Conservation (phyloP, 2,113 vertebrate genomes). For the Varanus salvator region DNA sequence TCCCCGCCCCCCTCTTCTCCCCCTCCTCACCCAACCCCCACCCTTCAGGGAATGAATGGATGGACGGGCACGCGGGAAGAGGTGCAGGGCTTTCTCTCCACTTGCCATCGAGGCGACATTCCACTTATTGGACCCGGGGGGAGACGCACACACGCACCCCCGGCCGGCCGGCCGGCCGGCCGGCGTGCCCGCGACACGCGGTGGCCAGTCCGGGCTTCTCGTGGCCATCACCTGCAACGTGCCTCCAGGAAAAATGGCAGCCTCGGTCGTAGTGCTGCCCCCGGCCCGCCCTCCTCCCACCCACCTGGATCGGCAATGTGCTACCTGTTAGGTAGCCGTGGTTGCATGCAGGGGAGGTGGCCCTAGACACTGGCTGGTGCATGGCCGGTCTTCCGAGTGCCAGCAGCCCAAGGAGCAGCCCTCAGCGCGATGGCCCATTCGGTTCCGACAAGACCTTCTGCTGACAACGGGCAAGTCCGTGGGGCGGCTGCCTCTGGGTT, state of each 20-base stretch:
- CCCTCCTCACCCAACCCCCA: neutral
- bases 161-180: too few species aligned
- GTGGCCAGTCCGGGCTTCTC: neutral
- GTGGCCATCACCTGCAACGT: slow-evolving; percentile 64
- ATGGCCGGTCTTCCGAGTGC: slow-evolving; percentile 32
- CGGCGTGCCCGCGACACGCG: neutral
- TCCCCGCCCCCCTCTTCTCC: slow-evolving; percentile 51
- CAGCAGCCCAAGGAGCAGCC: slow-evolving; percentile 60
- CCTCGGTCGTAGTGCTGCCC: slow-evolving; percentile 29
- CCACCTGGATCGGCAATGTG: neutral
- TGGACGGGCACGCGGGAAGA: slow-evolving; percentile 14
- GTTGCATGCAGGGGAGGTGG: neutral
- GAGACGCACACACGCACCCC: slow-evolving; percentile 58
- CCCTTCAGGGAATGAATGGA: slow-evolving; percentile 53
- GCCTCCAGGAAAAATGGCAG: slow-evolving; percentile 77
- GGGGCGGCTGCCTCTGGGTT: slow-evolving; percentile 55
- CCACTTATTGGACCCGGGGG: slow-evolving; percentile 59
- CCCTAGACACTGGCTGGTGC: slow-evolving; percentile 37
- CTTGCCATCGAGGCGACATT: slow-evolving; percentile 54
- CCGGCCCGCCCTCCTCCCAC: neutral
- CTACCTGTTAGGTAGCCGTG: neutral
- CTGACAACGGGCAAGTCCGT: slow-evolving; percentile 65
- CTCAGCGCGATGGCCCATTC: slow-evolving; percentile 72
- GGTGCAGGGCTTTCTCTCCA: neutral
- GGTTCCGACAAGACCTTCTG: slow-evolving; percentile 76